Conservation (phyloP, 2,113 vertebrate genomes). For the Suricata suricatta region DNA sequence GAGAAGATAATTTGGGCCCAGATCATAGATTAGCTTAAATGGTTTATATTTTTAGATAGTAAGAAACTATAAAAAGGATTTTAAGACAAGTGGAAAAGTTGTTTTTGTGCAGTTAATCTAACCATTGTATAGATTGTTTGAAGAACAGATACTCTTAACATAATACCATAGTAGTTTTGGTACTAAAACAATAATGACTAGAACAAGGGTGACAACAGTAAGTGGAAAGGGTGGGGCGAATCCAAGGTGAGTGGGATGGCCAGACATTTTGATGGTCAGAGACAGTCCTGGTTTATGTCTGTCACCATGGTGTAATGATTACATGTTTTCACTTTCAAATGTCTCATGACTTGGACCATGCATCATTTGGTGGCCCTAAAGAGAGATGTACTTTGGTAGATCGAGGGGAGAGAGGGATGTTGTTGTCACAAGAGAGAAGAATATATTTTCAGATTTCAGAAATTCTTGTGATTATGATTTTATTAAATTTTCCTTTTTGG, state of each 20-base stretch:
- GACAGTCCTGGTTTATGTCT: not conserved
- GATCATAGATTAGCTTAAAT: not conserved
- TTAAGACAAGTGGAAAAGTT: not conserved
- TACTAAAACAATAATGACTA: not conserved
- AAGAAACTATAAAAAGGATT: not conserved
- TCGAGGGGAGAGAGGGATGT: not conserved
- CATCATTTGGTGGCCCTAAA: not conserved
- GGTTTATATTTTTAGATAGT: not conserved
- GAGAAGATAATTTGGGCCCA: not conserved
- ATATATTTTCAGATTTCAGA: not conserved
- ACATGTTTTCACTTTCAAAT: not conserved
- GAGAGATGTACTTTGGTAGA: not conserved
- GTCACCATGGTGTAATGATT: not conserved
- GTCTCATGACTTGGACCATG: not conserved
- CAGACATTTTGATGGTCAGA: not conserved
- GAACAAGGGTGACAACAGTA: not conserved
- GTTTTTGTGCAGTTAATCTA: not conserved
- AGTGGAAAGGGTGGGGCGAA: not conserved
- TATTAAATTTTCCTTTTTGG: slow-evolving; percentile 1
- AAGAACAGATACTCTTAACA: not conserved
- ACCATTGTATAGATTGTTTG: not conserved
- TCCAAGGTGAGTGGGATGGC: not conserved
- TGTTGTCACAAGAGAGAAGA: not conserved
- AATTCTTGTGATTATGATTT: not conserved
- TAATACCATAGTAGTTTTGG: not conserved